Base-by-base conservation (phyloP, 2,797 vertebrate species). In the Enteromius argenteus region DNA sequence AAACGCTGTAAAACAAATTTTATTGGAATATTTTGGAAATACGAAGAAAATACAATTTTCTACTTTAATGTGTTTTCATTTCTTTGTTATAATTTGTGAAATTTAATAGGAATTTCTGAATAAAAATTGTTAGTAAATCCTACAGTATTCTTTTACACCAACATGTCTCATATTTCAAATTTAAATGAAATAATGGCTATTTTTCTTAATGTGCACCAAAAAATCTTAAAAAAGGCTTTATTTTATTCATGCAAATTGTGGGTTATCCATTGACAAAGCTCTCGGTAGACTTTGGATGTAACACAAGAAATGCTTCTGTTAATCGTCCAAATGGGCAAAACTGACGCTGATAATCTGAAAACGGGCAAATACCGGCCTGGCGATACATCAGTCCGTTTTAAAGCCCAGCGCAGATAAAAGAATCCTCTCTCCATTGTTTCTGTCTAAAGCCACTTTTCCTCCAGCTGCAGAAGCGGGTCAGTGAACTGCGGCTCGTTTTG, bases 261-360 rank as follows among this genome's bases (percentile, higher is more conserved):
- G 74, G 60, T 76, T 23, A 60, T 80, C 21, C 30, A 42, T 19
- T 53, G 49, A 56, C 49, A 49, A 51, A 67, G 73, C 73, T 39
- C 73, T 76, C n/a, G 6, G 6, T 39, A 58, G 73, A 76, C 51
- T 53, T 73, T 56, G 73, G 72, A 56, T 75, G 5, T 23, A 35
- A 76, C 74, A 42, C 35, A 58, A 56, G 49, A 74, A 53, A 74
- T 5, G 32, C 30, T 56, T 23, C 51, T 14, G 27, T 11, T 74
- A n/a, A 35, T 49, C 30, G 1, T 19, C 11, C 49, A 74, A 76
- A 15, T n/a, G 32, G 72, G 35, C 73, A 39, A 39, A n/a, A 39
- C 53, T 53, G 39, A 3, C 23, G 21, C 21, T 17, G 35, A 76
- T 60, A 58, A 76, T 76, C 74, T 76, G 35, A 60, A 58, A 58